Evolutionary conservation across 37 sponge, comb jelly and placozoan species (phyloP).

Genomic region (Theonella swinhoei): DNA sequence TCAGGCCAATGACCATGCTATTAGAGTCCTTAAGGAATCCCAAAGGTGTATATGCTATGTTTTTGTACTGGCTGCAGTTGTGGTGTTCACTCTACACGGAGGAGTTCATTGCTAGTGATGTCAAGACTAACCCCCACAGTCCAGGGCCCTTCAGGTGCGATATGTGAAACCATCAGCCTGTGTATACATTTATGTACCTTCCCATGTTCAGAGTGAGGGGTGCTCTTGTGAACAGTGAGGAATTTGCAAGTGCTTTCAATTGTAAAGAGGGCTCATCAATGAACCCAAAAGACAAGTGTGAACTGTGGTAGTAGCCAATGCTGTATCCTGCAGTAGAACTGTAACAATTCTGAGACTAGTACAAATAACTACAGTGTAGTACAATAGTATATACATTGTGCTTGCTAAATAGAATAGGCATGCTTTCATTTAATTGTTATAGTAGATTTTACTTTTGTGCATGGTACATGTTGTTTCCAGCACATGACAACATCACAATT

Average conservation of each 20-base stretch:
- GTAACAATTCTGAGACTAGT: no score
- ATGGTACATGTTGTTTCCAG: no score
- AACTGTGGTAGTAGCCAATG: slow-evolving; percentile 88
- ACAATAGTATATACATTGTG: no score
- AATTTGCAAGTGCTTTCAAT: slow-evolving; percentile 77
- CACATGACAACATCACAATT: no score
- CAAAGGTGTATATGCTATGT: neutral
- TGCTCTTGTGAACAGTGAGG: slow-evolving; percentile 63
- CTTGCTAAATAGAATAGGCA: no score
- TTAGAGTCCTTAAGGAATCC: no score
- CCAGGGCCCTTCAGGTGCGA: slow-evolving; percentile 65
- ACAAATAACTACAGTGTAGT: no score
- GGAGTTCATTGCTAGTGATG: slow-evolving; percentile 9
- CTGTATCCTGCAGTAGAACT: no score
- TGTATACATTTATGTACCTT: neutral
- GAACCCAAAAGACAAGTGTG: slow-evolving; percentile 80
- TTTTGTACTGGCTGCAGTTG: slow-evolving; percentile 39
- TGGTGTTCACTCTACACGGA: slow-evolving; percentile 70
- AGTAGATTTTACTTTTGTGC: no score
- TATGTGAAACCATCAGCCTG: neutral
- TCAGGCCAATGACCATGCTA: no score
- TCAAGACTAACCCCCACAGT: slow-evolving; percentile 65
- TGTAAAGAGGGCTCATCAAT: slow-evolving; percentile 48
- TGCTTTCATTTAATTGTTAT: no score
- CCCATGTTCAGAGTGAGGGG: slow-evolving; percentile 70